A percentile compares a stretch with the other conserved stretches of the same genome.
phyloP scores from a whole-genome alignment of 30 jellyfish, hydroid and myxozoan species.

The Turritopsis rubra region DNA sequence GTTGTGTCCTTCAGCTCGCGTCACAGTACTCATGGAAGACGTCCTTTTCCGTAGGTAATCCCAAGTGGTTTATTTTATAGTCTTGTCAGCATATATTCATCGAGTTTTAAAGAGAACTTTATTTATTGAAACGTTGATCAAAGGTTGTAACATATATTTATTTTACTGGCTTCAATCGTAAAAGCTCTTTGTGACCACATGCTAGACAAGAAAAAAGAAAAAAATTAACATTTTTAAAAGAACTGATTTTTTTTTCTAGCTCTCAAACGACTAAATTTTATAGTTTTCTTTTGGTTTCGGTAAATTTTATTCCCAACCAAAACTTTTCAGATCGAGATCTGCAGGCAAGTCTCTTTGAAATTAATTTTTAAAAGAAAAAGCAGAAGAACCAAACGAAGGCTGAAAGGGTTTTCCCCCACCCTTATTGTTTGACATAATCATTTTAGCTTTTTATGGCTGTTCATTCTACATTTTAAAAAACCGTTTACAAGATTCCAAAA shows the following conservation, averaged over 20 bases:
- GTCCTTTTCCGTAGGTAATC: neutral
- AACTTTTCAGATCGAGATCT: neutral
- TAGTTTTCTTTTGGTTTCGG: neutral
- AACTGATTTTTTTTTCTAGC: neutral
- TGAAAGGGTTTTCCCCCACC: neutral
- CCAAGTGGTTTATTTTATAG: neutral
- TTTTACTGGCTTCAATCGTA: neutral
- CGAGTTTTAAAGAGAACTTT: neutral
- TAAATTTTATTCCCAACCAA: neutral
- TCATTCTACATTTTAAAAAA: neutral
- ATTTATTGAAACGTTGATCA: constrained; percentile 6
- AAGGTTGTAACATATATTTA: constrained; percentile 13
- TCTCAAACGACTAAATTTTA: neutral
- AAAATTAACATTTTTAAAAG: no score
- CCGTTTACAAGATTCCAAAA: constrained; percentile 1
- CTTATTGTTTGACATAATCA: neutral
- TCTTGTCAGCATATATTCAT: neutral
- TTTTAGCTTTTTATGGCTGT: neutral
- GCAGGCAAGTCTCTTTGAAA: neutral
- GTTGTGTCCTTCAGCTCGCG: neutral
- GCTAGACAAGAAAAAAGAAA: neutral
- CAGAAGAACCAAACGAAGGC: neutral
- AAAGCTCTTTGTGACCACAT: constrained; percentile 1
- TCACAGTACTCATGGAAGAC: neutral
- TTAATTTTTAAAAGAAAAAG: neutral